Evolutionary conservation across 2,888 invertebrate genomes (phyloP).

Genomic region (Dolomedes plantarius): DNA sequence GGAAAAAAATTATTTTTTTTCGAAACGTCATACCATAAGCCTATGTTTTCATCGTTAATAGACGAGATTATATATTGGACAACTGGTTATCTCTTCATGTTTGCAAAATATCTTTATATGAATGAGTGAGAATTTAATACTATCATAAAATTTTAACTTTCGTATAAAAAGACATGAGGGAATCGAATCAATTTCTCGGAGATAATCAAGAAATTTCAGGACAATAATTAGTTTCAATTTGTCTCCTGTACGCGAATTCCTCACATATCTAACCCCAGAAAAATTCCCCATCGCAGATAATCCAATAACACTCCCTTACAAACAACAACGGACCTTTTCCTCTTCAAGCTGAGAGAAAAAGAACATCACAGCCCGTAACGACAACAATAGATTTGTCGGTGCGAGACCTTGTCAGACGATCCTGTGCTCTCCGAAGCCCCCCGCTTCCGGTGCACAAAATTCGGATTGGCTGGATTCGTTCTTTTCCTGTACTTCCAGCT

Average conservation of each 20-base stretch:
- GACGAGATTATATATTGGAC: no score
- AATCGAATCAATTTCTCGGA: no score
- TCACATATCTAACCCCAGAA: neutral
- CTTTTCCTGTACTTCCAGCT: conserved; percentile 15
- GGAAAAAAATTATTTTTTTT: no score
- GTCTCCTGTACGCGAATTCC: neutral
- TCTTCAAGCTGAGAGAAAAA: neutral
- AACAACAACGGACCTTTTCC: neutral
- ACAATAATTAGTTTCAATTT: no score
- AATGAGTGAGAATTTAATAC: no score
- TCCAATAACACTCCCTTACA: neutral
- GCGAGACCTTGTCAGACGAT: conserved; percentile 29
- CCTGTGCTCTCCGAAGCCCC: conserved; percentile 21
- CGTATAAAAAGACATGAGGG: no score
- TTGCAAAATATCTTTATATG: no score
- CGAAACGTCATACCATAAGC: no score
- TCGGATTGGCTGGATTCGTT: conserved; percentile 38
- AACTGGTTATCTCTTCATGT: no score
- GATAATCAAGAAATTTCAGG: no score
- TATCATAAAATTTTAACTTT: no score
- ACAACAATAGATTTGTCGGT: conserved; percentile 47
- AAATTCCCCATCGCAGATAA: neutral
- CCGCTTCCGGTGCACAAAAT: conserved; percentile 35
- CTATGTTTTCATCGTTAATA: no score
- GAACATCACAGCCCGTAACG: neutral